Percentiles rank a stretch among this genome's conserved stretches.
Conservation (phyloP, 1,140 invertebrate species). For the Myzus persicae region DNA sequence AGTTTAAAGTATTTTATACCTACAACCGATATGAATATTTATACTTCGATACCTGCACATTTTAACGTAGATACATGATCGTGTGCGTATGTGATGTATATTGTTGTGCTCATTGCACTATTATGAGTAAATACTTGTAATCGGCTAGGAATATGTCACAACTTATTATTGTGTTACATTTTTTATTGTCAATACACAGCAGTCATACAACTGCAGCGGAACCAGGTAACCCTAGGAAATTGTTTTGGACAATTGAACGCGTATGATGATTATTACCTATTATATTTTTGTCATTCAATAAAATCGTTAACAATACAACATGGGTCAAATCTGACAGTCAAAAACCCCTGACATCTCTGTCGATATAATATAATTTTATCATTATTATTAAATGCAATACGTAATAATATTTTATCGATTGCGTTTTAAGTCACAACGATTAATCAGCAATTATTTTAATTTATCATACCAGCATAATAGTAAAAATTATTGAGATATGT, state of each 20-base stretch:
- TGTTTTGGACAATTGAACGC: not conserved
- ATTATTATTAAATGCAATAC: not conserved
- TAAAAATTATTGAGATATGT: constrained; percentile 11
- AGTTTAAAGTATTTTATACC: too few species aligned
- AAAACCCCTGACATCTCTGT: not conserved
- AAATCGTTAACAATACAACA: not conserved
- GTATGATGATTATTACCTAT: not conserved
- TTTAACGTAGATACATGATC: too few species aligned
- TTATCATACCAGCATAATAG: not conserved
- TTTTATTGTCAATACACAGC: not conserved
- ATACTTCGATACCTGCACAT: too few species aligned
- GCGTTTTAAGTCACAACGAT: not conserved
- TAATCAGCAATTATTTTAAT: not conserved
- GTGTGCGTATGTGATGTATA: too few species aligned
- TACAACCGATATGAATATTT: too few species aligned
- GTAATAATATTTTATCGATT: not conserved
- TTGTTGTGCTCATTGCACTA: not conserved
- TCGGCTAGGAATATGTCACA: not conserved
- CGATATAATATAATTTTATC: not conserved
- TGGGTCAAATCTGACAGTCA: not conserved
- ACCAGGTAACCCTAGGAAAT: not conserved
- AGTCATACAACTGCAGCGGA: not conserved
- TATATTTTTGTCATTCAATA: not conserved
- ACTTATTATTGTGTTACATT: not conserved
- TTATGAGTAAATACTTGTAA: not conserved